Evolutionary conservation across 2,113 vertebrate species (phyloP).

Genomic region (Oncorhynchus clarkii): DNA sequence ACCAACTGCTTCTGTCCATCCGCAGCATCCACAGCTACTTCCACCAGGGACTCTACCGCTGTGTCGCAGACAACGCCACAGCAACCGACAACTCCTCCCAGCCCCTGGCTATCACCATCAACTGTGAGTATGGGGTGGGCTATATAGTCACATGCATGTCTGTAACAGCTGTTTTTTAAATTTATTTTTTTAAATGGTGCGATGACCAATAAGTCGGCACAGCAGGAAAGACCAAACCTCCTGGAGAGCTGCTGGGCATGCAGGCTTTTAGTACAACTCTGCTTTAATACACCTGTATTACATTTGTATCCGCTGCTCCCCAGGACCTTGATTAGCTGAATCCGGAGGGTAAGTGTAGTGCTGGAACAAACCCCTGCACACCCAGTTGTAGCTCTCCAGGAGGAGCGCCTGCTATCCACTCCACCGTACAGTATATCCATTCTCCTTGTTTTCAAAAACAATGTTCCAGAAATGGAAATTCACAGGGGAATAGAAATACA

Average conservation of each 20-base stretch:
- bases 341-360: not conserved
- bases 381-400: not conserved
- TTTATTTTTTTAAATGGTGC: no score
- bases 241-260: not conserved
- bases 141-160: not conserved
- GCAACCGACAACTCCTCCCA: slow-evolving; percentile 52
- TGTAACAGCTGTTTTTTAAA: not conserved
- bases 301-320: no score
- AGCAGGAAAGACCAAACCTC: not conserved
- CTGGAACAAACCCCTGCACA: not conserved
- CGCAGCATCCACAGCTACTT: slow-evolving; percentile 19
- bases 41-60: slow-evolving; percentile 62
- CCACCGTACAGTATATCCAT: no score
- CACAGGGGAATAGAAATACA: not conserved
- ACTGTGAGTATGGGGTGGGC: slow-evolving; percentile 67
- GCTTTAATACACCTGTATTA: no score
- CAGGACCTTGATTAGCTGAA: not conserved
- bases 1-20: slow-evolving; percentile 44
- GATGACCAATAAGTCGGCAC: not conserved
- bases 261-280: not conserved
- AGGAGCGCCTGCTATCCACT: no score
- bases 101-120: slow-evolving; percentile 57
- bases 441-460: no score
- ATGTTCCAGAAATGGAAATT: not conserved
- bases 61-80: slow-evolving; percentile 52